Evolutionary conservation across 2,888 invertebrate genomes (phyloP).

Genomic region (Agriopis marginaria): DNA sequence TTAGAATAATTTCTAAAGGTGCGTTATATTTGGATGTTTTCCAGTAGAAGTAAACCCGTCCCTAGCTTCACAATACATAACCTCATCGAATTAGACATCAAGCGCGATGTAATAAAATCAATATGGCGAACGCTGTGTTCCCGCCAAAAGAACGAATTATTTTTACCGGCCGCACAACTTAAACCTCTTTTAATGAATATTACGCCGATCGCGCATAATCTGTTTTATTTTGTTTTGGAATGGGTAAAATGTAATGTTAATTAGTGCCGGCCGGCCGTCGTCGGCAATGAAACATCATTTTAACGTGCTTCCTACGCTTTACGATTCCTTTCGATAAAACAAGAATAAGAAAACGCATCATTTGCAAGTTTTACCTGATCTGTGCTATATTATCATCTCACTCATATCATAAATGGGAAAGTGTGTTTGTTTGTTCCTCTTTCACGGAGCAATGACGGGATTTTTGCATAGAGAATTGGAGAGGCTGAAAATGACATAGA

Average conservation of each 20-base stretch:
- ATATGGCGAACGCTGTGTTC: slow-evolving; percentile 20
- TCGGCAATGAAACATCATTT: slow-evolving; percentile 12
- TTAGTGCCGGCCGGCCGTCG: slow-evolving; percentile 13
- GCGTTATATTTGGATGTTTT: background rate
- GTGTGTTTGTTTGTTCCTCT: no score
- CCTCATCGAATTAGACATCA: slow-evolving; percentile 8
- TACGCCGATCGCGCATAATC: slow-evolving; percentile 22
- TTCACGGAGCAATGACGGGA: no score
- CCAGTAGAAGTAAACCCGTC: background rate
- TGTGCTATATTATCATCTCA: background rate
- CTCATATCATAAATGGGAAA: no score
- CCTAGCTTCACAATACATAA: background rate
- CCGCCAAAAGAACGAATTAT: slow-evolving; percentile 20
- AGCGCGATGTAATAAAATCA: slow-evolving; percentile 24
- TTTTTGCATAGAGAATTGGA: no score
- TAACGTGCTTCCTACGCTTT: slow-evolving; percentile 4
- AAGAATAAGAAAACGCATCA: slow-evolving; percentile 1
- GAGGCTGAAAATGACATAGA: no score
- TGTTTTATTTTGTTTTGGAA: slow-evolving; percentile 27
- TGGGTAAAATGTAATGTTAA: slow-evolving; percentile 35
- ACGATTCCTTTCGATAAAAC: background rate
- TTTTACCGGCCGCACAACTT: slow-evolving; percentile 35
- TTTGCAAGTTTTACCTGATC: background rate
- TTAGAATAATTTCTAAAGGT: background rate
- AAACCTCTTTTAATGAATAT: slow-evolving; percentile 22